Conservation (phyloP, 1,140 invertebrate species). For the Drosophila albomicans region DNA sequence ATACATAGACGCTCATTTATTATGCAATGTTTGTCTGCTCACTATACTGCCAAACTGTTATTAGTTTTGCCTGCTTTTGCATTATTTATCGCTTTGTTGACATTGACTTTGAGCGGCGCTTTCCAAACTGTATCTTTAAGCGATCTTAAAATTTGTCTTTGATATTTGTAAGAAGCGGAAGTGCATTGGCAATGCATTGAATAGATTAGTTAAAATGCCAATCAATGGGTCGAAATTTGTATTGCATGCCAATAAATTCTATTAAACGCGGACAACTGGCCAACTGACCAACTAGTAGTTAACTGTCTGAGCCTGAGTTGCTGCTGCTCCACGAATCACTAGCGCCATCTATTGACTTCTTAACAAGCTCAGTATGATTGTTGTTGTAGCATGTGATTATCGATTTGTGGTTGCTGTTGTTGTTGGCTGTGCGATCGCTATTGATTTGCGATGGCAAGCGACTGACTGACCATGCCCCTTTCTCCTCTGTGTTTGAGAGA, state of each 20-base stretch:
- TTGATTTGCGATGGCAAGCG: conserved; percentile 48
- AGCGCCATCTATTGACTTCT: conserved; percentile 52
- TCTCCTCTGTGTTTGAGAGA: conserved; percentile 9
- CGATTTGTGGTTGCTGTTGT: conserved; percentile 20
- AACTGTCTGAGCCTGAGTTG: conserved; percentile 1
- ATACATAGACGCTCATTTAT: conserved; percentile 21
- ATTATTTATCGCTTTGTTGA: conserved; percentile 38
- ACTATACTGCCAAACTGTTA: conserved; percentile 21
- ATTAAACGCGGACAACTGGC: conserved; percentile 9
- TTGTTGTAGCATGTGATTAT: conserved; percentile 53
- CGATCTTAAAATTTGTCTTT: conserved; percentile 29
- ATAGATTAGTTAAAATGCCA: background rate
- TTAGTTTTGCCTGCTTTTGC: conserved; percentile 24
- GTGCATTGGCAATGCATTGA: conserved; percentile 4
- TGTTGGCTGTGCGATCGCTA: conserved; percentile 15
- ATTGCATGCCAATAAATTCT: conserved; percentile 13
- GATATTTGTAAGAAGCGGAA: conserved; percentile 40
- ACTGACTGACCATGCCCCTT: conserved; percentile 13
- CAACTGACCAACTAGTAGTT: conserved; percentile 33
- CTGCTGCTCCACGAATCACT: conserved; percentile 10
- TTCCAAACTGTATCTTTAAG: conserved; percentile 19
- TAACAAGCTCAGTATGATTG: conserved; percentile 30
- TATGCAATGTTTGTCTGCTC: conserved; percentile 55
- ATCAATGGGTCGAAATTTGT: conserved; percentile 6
- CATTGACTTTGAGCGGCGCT: conserved; percentile 49